These are phyloP conservation scores for Lasiurus cinereus DNA, from an alignment of 2,113 vertebrate species.

Conservation along the genomic window DNA sequence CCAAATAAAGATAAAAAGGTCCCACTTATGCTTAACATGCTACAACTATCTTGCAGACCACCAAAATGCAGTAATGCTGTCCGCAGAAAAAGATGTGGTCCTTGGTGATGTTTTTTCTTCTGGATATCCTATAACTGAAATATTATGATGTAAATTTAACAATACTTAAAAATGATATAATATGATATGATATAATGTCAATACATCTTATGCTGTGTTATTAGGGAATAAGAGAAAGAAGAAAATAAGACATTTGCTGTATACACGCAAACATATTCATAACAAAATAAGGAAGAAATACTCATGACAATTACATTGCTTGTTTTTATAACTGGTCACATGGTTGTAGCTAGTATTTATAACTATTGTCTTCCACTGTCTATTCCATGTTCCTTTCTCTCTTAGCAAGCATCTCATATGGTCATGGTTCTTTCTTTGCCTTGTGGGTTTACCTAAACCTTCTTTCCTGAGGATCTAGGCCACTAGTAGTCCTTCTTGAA, in stretches of 20 bases:
- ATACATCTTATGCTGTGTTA: neutral
- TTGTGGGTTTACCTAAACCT: neutral
- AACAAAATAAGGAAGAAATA: slow-evolving; percentile 43
- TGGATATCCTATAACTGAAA: neutral
- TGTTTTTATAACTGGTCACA: neutral
- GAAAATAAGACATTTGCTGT: neutral
- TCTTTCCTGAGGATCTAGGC: neutral
- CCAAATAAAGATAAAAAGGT: neutral
- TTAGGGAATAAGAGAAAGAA: neutral
- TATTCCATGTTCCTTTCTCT: neutral
- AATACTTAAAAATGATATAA: neutral
- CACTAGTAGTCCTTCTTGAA: neutral
- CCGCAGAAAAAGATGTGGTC: neutral
- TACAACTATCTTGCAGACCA: neutral
- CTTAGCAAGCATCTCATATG: neutral
- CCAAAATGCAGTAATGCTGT: slow-evolving; percentile 10
- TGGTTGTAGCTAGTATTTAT: neutral
- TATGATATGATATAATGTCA: neutral
- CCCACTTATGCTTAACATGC: neutral
- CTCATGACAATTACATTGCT: neutral
- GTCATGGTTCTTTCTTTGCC: neutral
- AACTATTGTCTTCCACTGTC: neutral
- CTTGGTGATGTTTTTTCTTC: neutral
- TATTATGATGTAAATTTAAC: neutral
- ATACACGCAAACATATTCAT: neutral